Percentiles rank a stretch among this genome's conserved stretches.
Conservation (phyloP, 1,140 invertebrate genomes). For the Drosophila carrolli region DNA sequence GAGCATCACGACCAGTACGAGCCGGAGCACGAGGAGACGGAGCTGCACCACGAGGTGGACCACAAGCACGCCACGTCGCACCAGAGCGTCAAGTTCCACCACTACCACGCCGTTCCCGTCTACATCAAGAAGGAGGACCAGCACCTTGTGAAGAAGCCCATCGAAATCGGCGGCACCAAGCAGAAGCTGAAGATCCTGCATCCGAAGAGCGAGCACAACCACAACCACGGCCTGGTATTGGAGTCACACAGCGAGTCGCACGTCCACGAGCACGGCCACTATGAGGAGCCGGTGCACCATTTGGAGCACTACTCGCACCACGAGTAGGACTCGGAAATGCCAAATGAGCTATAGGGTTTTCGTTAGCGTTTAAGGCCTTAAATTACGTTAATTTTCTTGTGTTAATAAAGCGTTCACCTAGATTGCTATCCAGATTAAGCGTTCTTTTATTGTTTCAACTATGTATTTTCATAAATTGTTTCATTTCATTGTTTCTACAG, state of each 20-base stretch:
- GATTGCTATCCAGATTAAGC: constrained; percentile 14
- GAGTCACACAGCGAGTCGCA: constrained; percentile 86
- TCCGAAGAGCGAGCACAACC: constrained; percentile 86
- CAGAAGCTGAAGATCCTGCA: constrained; percentile 87
- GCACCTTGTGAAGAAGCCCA: constrained; percentile 87
- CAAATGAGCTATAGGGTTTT: constrained; percentile 58
- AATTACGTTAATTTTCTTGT: constrained; percentile 25
- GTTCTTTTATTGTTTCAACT: not conserved
- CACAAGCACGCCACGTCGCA: constrained; percentile 88
- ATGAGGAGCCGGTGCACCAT: constrained; percentile 81
- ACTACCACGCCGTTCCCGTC: constrained; percentile 88
- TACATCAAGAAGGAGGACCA: constrained; percentile 88
- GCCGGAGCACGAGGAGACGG: constrained; percentile 85
- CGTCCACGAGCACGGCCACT: constrained; percentile 85
- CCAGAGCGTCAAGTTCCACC: constrained; percentile 88
- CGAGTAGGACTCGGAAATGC: constrained; percentile 46
- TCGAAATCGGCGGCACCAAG: constrained; percentile 87
- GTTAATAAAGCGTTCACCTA: constrained; percentile 53
- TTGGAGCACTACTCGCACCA: constrained; percentile 77
- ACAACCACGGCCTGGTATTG: constrained; percentile 86
- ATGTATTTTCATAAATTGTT: not conserved
- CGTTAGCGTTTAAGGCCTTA: constrained; percentile 31
- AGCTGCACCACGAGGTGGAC: constrained; percentile 86
- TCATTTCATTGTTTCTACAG: too few species aligned
- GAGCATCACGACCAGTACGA: constrained; percentile 75